Evolutionary conservation across 2,797 vertebrate genomes (phyloP).

Genomic region (Chaunax sp.): DNA sequence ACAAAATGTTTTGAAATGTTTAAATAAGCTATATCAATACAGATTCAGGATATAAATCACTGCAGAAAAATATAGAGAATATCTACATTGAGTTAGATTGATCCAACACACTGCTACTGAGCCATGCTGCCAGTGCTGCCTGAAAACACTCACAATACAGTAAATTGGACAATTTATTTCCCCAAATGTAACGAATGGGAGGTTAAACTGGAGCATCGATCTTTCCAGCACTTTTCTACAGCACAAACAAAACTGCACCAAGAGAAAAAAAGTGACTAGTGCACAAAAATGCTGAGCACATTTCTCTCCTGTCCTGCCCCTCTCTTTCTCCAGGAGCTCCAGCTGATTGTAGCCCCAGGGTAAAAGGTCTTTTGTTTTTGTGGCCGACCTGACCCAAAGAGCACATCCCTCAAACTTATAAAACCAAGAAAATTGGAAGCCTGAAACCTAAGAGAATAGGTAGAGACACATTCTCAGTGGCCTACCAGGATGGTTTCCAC

Average conservation of each 20-base stretch:
- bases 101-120: too few species aligned
- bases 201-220: slow-evolving; percentile 28
- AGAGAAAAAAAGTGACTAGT: slow-evolving; percentile 25
- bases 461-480: slow-evolving; percentile 73
- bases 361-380: slow-evolving; percentile 61
- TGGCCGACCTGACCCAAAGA: slow-evolving; percentile 51
- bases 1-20: too few species aligned
- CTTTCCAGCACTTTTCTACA: slow-evolving; percentile 35
- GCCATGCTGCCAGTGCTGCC: too few species aligned
- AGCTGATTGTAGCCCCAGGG: slow-evolving; percentile 60
- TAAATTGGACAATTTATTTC: neutral
- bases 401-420: slow-evolving; percentile 72
- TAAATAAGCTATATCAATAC: too few species aligned
- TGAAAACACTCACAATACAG: neutral
- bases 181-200: neutral
- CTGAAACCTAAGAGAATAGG: slow-evolving; percentile 59
- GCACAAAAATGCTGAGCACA: slow-evolving; percentile 46
- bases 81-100: too few species aligned
- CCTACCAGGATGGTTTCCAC: slow-evolving; percentile 50
- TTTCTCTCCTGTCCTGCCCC: slow-evolving; percentile 45
- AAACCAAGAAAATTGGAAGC: slow-evolving; percentile 63
- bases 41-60: too few species aligned
- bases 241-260: slow-evolving; percentile 32
- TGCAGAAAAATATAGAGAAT: too few species aligned
- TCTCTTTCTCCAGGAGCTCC: slow-evolving; percentile 44